These are phyloP conservation scores for Protobothrops mucrosquamatus DNA, from an alignment of 2,113 vertebrate species.

Conservation along the genomic window DNA sequence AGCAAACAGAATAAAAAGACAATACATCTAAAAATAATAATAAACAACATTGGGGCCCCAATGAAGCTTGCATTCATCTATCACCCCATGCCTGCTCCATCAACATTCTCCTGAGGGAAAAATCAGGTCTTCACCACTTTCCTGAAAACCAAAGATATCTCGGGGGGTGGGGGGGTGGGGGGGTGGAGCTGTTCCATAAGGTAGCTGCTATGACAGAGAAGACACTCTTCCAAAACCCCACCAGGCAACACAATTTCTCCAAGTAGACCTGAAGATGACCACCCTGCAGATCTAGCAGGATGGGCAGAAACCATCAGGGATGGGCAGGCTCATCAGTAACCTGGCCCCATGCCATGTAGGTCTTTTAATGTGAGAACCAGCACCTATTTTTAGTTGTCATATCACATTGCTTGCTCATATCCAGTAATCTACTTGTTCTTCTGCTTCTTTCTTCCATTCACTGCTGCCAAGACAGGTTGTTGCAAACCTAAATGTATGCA, in stretches of 20 bases:
- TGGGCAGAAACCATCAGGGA: not conserved
- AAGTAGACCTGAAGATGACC: not conserved
- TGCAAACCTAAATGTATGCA: not conserved
- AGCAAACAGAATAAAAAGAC: not conserved
- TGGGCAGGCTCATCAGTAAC: not conserved
- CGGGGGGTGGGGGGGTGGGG: too few relatives aligned
- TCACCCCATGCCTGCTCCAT: not conserved
- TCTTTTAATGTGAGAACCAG: not conserved
- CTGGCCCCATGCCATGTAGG: not conserved
- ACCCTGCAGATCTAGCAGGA: not conserved
- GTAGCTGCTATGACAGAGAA: not conserved
- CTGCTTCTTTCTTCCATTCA: not conserved
- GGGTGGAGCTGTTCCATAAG: not conserved
- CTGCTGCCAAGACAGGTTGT: not conserved
- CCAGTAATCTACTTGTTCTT: not conserved
- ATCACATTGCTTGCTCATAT: not conserved
- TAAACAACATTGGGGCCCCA: not conserved
- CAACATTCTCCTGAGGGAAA: not conserved
- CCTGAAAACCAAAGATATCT: not conserved
- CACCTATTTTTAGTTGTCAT: not conserved
- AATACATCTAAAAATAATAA: not conserved
- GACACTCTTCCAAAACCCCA: not conserved
- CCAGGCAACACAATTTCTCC: not conserved
- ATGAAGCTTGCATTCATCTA: not conserved
- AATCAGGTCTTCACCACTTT: not conserved